phyloP scores from a whole-genome alignment of 2,113 vertebrate genomes.

The Xenopus borealis region DNA sequence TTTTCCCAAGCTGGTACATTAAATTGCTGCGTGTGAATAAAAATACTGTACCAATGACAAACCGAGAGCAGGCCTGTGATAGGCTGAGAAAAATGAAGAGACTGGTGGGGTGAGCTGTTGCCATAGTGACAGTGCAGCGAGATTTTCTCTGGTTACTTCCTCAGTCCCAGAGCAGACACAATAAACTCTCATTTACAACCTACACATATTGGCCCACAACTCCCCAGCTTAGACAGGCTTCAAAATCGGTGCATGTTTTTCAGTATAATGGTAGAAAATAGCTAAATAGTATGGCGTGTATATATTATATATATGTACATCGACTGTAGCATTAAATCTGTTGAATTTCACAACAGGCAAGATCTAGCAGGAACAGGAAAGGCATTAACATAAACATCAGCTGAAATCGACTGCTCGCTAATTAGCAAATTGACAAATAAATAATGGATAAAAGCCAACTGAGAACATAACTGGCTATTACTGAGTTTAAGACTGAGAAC shows the following conservation, averaged over 20 bases:
- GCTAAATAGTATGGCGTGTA: neutral
- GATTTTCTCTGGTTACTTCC: conserved; percentile 54
- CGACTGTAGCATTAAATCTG: no score
- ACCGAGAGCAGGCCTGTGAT: conserved; percentile 55
- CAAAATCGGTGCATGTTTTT: neutral
- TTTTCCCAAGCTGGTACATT: conserved; percentile 18
- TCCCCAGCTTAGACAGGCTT: neutral
- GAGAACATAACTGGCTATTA: neutral
- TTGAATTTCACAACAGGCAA: no score
- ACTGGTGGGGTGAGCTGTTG: conserved; percentile 67
- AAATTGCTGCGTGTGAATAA: conserved; percentile 48
- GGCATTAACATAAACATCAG: no score
- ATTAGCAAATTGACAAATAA: conserved; percentile 8
- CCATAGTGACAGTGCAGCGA: conserved; percentile 63
- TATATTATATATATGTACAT: no score
- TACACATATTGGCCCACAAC: conserved; percentile 37
- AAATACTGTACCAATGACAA: conserved; percentile 65
- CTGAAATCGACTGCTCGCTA: neutral
- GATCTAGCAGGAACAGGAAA: no score
- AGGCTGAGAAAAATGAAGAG: conserved; percentile 59
- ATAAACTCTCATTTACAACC: conserved; percentile 51
- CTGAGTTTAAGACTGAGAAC: no score
- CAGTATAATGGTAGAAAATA: neutral
- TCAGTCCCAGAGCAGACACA: conserved; percentile 43
- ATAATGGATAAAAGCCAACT: conserved; percentile 18